Conservation (phyloP, 2,888 invertebrate genomes). For the Lithophane leautieri region DNA sequence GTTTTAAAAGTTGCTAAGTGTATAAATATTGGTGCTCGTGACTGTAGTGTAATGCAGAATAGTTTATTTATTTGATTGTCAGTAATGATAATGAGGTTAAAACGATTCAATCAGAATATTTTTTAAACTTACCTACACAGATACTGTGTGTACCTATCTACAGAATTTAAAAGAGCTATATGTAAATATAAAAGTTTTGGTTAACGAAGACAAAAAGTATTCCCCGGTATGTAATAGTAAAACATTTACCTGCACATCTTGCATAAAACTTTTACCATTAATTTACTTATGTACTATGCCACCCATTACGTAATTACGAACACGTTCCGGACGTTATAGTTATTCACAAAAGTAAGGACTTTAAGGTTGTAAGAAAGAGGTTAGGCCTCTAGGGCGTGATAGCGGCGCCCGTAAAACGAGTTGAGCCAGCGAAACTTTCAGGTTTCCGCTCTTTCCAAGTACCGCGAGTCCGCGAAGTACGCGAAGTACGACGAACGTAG, state of each 20-base stretch:
- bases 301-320: slow-evolving; percentile 47
- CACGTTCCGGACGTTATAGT: slow-evolving; percentile 46
- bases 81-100: neutral
- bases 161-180: neutral
- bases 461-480: slow-evolving; percentile 69
- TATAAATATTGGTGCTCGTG: no score
- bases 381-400: slow-evolving; percentile 82
- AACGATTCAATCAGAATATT: neutral
- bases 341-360: slow-evolving; percentile 63
- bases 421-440: slow-evolving; percentile 79
- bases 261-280: slow-evolving; percentile 11
- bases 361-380: slow-evolving; percentile 75
- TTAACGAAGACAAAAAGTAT: neutral
- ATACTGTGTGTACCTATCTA: neutral
- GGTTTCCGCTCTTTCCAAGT: slow-evolving; percentile 72
- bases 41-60: neutral
- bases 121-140: neutral
- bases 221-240: neutral
- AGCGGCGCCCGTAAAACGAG: slow-evolving; percentile 79
- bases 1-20: no score
- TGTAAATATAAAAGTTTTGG: neutral
- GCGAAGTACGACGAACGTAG: slow-evolving; percentile 74
- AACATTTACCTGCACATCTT: neutral
- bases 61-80: neutral
- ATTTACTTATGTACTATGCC: slow-evolving; percentile 5